A percentile compares a stretch with the other conserved stretches of the same genome.
Conservation (phyloP, 2,888 invertebrate species). For the Meteorus colon region DNA sequence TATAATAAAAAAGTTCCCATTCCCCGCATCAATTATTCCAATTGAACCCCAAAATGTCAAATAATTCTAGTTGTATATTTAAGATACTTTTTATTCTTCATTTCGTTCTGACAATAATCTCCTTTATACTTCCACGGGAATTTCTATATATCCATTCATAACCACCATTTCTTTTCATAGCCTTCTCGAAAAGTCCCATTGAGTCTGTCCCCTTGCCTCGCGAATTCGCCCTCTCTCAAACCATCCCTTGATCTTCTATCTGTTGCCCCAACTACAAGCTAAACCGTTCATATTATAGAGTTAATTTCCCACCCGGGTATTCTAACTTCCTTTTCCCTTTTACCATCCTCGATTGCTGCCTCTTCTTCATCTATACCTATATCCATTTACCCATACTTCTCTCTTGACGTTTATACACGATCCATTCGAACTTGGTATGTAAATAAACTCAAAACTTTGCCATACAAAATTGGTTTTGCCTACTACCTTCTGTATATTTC, state of each 20-base stretch:
- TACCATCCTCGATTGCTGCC: neutral
- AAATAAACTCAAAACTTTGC: constrained; percentile 46
- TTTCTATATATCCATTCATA: constrained; percentile 13
- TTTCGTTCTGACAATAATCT: constrained; percentile 10
- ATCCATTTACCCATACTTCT: constrained; percentile 13
- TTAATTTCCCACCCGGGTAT: constrained; percentile 31
- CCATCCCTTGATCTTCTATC: neutral
- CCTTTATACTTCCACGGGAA: neutral
- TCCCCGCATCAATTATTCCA: no score
- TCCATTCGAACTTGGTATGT: constrained; percentile 43
- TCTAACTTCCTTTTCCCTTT: constrained; percentile 11
- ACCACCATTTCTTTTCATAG: constrained; percentile 24
- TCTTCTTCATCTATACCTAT: constrained; percentile 26
- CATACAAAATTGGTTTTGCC: constrained; percentile 46
- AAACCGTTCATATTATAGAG: constrained; percentile 32
- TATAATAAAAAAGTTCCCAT: no score
- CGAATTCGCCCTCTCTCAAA: neutral
- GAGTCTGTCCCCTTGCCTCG: neutral
- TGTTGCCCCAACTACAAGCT: constrained; percentile 26
- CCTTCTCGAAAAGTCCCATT: constrained; percentile 6
- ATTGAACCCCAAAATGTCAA: neutral
- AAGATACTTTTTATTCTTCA: neutral
- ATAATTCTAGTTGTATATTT: neutral
- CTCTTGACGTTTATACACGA: constrained; percentile 9
- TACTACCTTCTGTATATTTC: neutral